Evolutionary conservation across 2,888 invertebrate genomes (phyloP).

Genomic region (Macrosoma leucophasiata): DNA sequence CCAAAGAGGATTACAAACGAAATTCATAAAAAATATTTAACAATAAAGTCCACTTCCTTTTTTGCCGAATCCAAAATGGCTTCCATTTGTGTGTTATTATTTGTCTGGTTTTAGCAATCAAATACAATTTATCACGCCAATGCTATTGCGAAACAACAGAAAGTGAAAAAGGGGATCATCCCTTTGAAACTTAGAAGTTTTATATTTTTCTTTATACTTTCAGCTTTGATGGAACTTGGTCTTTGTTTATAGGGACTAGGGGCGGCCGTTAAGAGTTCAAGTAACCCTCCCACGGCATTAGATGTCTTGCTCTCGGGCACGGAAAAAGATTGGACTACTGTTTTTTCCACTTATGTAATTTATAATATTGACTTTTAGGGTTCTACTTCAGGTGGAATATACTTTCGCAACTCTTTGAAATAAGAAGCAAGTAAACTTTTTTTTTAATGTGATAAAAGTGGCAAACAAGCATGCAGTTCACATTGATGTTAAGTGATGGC

Average conservation of each 20-base stretch:
- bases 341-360: too few relatives aligned
- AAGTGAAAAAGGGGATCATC: conserved; percentile 53
- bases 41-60: too few relatives aligned
- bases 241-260: conserved; percentile 61
- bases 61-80: too few relatives aligned
- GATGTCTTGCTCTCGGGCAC: conserved; percentile 8
- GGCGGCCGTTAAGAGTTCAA: conserved; percentile 37
- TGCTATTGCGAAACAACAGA: conserved; percentile 47
- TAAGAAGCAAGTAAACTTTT: too few relatives aligned
- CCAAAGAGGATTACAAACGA: too few relatives aligned
- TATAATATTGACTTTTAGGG: too few relatives aligned
- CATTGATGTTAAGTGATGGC: too few relatives aligned
- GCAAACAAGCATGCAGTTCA: too few relatives aligned
- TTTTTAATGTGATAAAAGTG: too few relatives aligned
- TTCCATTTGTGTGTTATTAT: conserved; percentile 6
- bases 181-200: conserved; percentile 61
- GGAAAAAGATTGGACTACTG: conserved; percentile 3
- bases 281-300: conserved; percentile 33
- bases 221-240: conserved; percentile 54
- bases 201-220: conserved; percentile 57
- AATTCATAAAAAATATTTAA: too few relatives aligned
- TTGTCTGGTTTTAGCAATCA: conserved; percentile 34
- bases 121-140: conserved; percentile 43
- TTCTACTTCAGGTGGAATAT: too few relatives aligned
- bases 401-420: too few relatives aligned